A percentile compares a stretch with the other conserved stretches of the same genome.
These are phyloP conservation scores for Calyptommatus sinebrachiatus DNA, from an alignment of 2,113 vertebrate species.

Conservation along the genomic window DNA sequence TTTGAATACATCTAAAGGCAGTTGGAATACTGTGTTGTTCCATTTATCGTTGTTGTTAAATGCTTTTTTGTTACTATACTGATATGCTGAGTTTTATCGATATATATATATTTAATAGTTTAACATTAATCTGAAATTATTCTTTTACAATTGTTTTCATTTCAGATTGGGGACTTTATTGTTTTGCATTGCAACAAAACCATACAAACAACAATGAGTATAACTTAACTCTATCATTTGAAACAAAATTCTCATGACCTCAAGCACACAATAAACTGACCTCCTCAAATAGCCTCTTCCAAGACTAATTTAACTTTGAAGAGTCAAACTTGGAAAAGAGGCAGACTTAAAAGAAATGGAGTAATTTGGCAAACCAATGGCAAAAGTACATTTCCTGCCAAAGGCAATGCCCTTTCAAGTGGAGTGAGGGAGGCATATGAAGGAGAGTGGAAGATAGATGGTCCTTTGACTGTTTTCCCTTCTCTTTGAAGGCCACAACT, in stretches of 20 bases:
- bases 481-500: slow-evolving; percentile 34
- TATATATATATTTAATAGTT: no score
- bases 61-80: no score
- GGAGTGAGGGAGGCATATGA: slow-evolving; percentile 26
- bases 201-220: background rate
- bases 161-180: background rate
- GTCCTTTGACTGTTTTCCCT: slow-evolving; percentile 3
- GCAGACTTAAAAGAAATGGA: slow-evolving; percentile 20
- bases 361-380: slow-evolving; percentile 30
- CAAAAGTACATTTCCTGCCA: slow-evolving; percentile 28
- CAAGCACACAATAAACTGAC: slow-evolving; percentile 33
- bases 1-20: no score
- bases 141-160: no score
- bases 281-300: slow-evolving; percentile 26
- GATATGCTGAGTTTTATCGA: no score
- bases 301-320: slow-evolving; percentile 10
- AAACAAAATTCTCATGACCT: slow-evolving; percentile 50
- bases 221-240: background rate
- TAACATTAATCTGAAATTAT: no score
- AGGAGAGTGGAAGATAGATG: slow-evolving; percentile 33
- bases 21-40: no score
- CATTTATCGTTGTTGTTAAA: no score
- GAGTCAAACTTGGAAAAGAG: slow-evolving; percentile 19
- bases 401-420: slow-evolving; percentile 14
- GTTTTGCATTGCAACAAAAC: background rate